Base-by-base conservation (phyloP, 2,113 vertebrate species). In the Parus major region DNA sequence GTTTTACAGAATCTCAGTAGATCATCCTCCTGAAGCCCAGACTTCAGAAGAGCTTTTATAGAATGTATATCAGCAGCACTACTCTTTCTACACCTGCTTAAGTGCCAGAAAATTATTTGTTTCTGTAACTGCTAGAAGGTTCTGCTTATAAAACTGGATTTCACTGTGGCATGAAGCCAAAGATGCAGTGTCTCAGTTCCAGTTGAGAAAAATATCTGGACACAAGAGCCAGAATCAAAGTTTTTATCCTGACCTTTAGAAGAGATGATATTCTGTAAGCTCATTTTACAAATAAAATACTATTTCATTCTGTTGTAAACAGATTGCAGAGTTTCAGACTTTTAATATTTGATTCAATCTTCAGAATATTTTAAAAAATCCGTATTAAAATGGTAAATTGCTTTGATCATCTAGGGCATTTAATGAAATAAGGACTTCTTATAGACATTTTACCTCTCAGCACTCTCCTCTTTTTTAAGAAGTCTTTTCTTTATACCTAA, bases 71-170 rank as follows among this genome's bases (percentile, higher is more conserved):
- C 85, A 89, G 80, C 91, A 92, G 55, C 72, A 90, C 44, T 93
- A 36, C 31, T 75, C 78, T 52, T 95, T 46, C 59, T 93, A 92
- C 59, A 96, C 87, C 88, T 86, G 94, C 57, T 83, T 27, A 88
- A 52, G 60, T 56, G 33, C 53, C 90, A 92, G 64, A 42, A 52
- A 85, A 92, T 46, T 33, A 59, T 82, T 92, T 93, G 79, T 42
- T 72, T 88, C 75, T 78, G 24, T 35, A 93, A 90, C 22, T 95
- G 52, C 78, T 71, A 69, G 55, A 28, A 92, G 39, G 36, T 59
- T 87, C 82, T 86, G 87, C 52, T 84, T 70, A 66, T 42, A 72
- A 91, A 72, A 57, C 60, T 46, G 75, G 39, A 93, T 92, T 92
- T 87, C 44, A 61, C 44, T 28, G n/a, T 56, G 71, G 60, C 65